phyloP scores from a whole-genome alignment of 2,113 vertebrate genomes.

The Ammodramus savannarum region DNA sequence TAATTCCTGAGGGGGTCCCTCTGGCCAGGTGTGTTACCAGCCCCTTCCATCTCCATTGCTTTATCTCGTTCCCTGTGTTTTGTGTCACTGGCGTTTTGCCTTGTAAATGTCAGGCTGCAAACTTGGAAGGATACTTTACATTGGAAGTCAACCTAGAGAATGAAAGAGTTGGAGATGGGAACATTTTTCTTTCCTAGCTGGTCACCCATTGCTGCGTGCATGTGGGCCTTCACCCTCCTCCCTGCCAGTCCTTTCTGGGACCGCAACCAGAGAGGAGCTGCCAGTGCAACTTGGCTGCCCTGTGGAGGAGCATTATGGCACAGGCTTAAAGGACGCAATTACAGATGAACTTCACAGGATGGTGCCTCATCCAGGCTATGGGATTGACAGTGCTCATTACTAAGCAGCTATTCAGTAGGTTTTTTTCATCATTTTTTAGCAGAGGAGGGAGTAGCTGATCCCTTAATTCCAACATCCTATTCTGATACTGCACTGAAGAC shows the following conservation, averaged over 20 bases:
- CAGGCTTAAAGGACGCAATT: not conserved
- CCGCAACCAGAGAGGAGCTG: not conserved
- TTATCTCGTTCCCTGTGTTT: not conserved
- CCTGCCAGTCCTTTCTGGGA: not conserved
- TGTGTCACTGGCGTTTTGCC: not conserved
- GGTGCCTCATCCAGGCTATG: not conserved
- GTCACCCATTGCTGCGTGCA: not conserved
- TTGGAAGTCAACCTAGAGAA: not conserved
- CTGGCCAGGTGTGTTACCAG: not conserved
- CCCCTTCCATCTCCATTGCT: not conserved
- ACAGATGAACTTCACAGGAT: not conserved
- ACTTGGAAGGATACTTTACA: not conserved
- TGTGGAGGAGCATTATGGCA: not conserved
- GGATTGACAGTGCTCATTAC: not conserved
- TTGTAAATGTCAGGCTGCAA: not conserved
- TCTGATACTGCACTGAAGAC: not conserved
- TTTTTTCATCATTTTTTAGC: not conserved
- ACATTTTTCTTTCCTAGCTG: not conserved
- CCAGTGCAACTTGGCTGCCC: not conserved
- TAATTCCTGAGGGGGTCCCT: not conserved
- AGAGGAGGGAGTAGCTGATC: not conserved
- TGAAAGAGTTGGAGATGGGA: rapidly evolving
- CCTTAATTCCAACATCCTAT: slow-evolving; percentile 34
- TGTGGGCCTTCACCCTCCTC: rapidly evolving
- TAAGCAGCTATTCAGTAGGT: not conserved